Evolutionary conservation across 1,140 invertebrate genomes (phyloP), one percentile per base, ranked within the genome.

Genomic region (Bombus sylvicola): DNA sequence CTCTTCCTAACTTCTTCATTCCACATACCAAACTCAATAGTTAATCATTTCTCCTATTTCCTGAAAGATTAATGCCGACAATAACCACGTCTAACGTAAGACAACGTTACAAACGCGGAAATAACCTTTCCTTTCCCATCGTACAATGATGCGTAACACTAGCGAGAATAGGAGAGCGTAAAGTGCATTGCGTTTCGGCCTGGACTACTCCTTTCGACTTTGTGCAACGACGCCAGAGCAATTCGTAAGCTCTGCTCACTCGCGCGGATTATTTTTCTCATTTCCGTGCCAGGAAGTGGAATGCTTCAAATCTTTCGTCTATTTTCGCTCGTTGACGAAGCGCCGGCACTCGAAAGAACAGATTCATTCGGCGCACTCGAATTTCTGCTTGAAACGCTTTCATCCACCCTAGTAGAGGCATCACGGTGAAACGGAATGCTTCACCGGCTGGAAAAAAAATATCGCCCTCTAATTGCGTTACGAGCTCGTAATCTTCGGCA

Each of bases 201-300:
- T 41, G 43, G 64, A 37, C 75, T 71, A 71, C 47, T 71, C 66
- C 47, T 69, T 79, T 79, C 66, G 75, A 53, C 68, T 80, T 85
- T 80, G 66, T 80, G 68, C 68, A 47, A 2, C 66, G 66, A 25
- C 53, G 53, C 57, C 76, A 72, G 41, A 80, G 68, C 83, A 72
- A 85, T 72, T 85, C 76, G 66, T 39, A 72, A 77, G 39, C 41
- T 62, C 53, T 47, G 83, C 62, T 85, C 83, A 80, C 59, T 76
- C 68, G 66, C 31, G 31, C 31, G 68, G 83, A 85, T 85, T 85
- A 80, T 85, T 85, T 85, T 85, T 80, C 83, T 78, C 83, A 85
- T 85, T 85, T 80, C 66, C 83, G 41, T 66, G 22, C 37, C 47
- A 53, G 66, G n/a, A 47, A 79, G 64, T 43, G 66, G 83, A 80